Evolutionary conservation across 2,113 vertebrate genomes (phyloP).

Genomic region (Grantiella picta): DNA sequence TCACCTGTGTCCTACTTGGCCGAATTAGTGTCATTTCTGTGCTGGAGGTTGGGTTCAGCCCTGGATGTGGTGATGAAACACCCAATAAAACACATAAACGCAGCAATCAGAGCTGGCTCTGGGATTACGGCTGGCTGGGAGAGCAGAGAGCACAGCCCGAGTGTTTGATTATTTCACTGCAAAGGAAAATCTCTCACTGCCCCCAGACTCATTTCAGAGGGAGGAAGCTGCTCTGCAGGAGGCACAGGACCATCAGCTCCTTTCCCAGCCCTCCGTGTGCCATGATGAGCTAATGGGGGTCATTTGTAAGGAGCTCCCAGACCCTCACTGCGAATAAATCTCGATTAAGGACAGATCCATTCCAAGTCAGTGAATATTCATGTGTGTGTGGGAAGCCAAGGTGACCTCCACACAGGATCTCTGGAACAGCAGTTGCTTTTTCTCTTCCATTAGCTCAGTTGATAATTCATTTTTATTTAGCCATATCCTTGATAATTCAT

Average conservation of each 20-base stretch:
- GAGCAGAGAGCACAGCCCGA: background rate
- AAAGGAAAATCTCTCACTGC: background rate
- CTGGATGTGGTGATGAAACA: background rate
- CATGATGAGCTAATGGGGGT: background rate
- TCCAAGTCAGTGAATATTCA: slow-evolving; percentile 34
- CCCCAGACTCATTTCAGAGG: background rate
- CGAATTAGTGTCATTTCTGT: background rate
- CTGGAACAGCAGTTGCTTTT: background rate
- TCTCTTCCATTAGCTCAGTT: slow-evolving; percentile 17
- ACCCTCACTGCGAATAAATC: background rate
- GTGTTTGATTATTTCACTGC: background rate
- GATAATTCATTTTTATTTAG: slow-evolving; percentile 55
- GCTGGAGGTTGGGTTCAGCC: background rate
- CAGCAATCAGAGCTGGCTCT: background rate
- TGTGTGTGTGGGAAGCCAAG: slow-evolving; percentile 31
- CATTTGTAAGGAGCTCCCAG: background rate
- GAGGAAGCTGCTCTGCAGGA: background rate
- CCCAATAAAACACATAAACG: background rate
- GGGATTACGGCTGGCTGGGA: background rate
- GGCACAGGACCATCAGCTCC: background rate
- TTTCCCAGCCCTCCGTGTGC: background rate
- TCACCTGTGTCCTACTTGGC: background rate
- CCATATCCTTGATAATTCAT: slow-evolving; percentile 12
- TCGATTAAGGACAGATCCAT: background rate
- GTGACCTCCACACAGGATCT: slow-evolving; percentile 40